Base-by-base conservation (phyloP, 2,797 vertebrate genomes). In the Serranus cabrilla region DNA sequence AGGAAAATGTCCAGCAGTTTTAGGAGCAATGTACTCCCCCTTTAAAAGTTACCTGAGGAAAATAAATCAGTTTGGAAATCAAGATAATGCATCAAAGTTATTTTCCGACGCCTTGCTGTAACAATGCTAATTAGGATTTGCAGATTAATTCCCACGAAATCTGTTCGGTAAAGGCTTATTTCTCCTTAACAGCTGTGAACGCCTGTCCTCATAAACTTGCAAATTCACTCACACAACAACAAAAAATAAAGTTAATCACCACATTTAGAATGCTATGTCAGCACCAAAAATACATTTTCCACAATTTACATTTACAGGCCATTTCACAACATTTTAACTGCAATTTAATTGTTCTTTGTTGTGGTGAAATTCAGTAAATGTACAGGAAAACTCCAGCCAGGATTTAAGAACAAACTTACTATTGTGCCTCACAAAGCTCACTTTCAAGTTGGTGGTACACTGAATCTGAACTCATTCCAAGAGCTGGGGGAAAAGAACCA, bases 391-490 rank as follows among this genome's bases (percentile, higher is more conserved):
- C 17, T 18, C 16, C 12, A 37, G 21, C 1, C 6, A 31, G 13
- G 37, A 69, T 76, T 81, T 69, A 58, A 67, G 79, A 86, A 92
- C 82, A 92, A 82, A 56, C 78, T 69, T 49, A 13, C 71, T 63
- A 74, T 81, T 84, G 87, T 90, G 56, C 57, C 59, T 67, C 71
- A 79, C 67, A 82, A 83, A 74, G 83, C 66, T 74, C 47, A 85
- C 76, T 87, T 91, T 86, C 80, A 89, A 27, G 51, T 67, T 40
- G 39, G 63, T 40, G 39, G 63, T 23, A 52, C 5, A 1, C 68
- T 66, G 61, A 83, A 70, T 65, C 71, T 76, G 80, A 89, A 76
- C 78, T 68, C 62, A 61, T 74, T 81, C 87, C 86, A 80, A 81
- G 70, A 71, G 66, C 23, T 2, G 20, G 49, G 57, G 23, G 40